Evolutionary conservation across 2,797 vertebrate genomes (phyloP).

Genomic region (Danio aesculapii): DNA sequence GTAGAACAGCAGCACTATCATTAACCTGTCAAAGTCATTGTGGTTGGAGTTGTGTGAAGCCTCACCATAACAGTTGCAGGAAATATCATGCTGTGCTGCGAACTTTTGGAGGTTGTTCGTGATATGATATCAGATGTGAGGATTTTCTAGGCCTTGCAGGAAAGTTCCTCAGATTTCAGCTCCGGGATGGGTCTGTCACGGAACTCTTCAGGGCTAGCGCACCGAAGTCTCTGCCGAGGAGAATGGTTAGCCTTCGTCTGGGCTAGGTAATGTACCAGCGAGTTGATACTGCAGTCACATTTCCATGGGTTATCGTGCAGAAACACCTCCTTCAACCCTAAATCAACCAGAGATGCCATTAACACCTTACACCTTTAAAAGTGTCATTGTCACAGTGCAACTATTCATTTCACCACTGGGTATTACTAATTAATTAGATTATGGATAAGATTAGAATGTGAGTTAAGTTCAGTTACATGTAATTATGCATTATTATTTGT

Average conservation of each 20-base stretch:
- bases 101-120: conserved; percentile 30
- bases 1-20: conserved; percentile 40
- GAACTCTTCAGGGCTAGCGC: conserved; percentile 69
- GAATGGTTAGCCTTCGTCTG: conserved; percentile 66
- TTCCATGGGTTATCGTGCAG: conserved; percentile 80
- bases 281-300: conserved; percentile 79
- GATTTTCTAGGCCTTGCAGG: conserved; percentile 65
- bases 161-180: conserved; percentile 63
- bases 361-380: neutral
- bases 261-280: conserved; percentile 73
- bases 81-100: conserved; percentile 45
- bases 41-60: conserved; percentile 59
- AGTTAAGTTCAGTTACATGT: no score
- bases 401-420: no score
- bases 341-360: conserved; percentile 15
- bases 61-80: conserved; percentile 60
- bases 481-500: no score
- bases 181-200: conserved; percentile 68
- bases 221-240: conserved; percentile 66
- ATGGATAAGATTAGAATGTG: no score
- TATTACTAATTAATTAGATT: no score
- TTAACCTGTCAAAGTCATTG: conserved; percentile 65
- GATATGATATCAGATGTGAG: conserved; percentile 25
- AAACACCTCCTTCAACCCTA: conserved; percentile 76
- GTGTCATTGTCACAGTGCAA: no score